These are phyloP conservation scores for Bombus superbus DNA, from an alignment of 1,140 invertebrate species.

Conservation along the genomic window DNA sequence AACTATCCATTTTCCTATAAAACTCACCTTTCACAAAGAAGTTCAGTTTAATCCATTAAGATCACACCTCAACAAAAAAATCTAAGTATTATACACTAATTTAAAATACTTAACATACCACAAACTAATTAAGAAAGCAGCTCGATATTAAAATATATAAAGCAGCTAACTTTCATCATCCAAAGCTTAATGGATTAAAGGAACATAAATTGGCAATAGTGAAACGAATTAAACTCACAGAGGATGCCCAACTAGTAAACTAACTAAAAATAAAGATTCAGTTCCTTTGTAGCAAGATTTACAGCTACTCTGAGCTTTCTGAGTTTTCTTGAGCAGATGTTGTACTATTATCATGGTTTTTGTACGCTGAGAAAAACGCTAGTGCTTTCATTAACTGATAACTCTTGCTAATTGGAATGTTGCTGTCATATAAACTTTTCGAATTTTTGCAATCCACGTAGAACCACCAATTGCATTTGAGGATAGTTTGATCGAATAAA, in stretches of 20 bases:
- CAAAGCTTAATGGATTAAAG: slow-evolving; percentile 31
- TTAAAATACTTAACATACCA: not conserved
- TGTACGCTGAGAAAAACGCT: slow-evolving; percentile 93
- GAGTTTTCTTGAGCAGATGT: slow-evolving; percentile 28
- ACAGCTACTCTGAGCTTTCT: slow-evolving; percentile 10
- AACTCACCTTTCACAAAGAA: not conserved
- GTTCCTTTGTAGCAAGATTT: not conserved
- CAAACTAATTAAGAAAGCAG: not conserved
- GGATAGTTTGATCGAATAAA: slow-evolving; percentile 93
- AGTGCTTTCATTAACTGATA: slow-evolving; percentile 95
- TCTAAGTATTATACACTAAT: not conserved
- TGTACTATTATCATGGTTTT: slow-evolving; percentile 83
- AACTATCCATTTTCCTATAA: not conserved
- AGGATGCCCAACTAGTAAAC: slow-evolving; percentile 30
- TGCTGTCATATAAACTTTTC: slow-evolving; percentile 91
- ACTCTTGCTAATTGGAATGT: slow-evolving; percentile 94
- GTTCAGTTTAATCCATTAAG: slow-evolving; percentile 34
- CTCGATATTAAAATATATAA: not conserved
- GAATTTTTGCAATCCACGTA: slow-evolving; percentile 94
- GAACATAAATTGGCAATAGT: slow-evolving; percentile 41
- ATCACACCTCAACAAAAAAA: not conserved
- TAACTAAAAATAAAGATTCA: slow-evolving; percentile 21
- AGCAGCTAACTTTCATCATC: not conserved
- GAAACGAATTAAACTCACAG: slow-evolving; percentile 27
- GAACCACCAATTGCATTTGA: slow-evolving; percentile 97